Evolutionary conservation across 2,113 vertebrate genomes (phyloP), one percentile per base, ranked within the genome.

Genomic region (Sylvilagus bachmani): DNA sequence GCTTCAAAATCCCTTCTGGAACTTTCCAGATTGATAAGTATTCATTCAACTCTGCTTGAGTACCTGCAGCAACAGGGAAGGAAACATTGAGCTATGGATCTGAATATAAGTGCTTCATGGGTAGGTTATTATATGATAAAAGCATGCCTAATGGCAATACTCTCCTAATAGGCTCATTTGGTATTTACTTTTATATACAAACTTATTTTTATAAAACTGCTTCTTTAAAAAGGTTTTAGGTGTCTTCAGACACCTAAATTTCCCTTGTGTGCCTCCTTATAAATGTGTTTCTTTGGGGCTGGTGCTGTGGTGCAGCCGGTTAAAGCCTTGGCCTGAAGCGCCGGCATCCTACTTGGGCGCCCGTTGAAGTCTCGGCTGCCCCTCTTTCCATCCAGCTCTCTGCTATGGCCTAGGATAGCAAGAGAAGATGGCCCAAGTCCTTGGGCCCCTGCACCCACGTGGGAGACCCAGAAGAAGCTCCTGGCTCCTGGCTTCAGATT

Each of bases 61-160:
- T 27, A 79, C 33, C 51, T 25, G 14, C 69, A 78, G 49, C 53
- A 87, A 93, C 51, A 83, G 38, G 70, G 25, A 77, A 66, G 74
- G 44, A 90, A 86, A 61, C 53, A 58, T 19, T 69, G 10, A 21
- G 82, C 75, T 64, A 73, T n/a, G 53, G n/a, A 75, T 89, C 10
- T 69, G 66, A 95, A 75, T 73, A 94, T 27, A 95, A 89, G 81
- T 70, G 83, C 64, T n/a, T 81, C 55, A 22, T 22, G 66, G 77
- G 82, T 86, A 97, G 94, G 84, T 89, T 71, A 94, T 86, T 91
- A 21, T 49, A 62, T 75, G 85, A 88, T 95, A 79, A 95, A 90
- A 90, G 78, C 38, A 79, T 70, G 62, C 49, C 86, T 88, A 44
- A 84, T 86, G 71, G 66, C 84, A 38, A 78, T 0, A 8, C 21